phyloP scores from a whole-genome alignment of 2,113 vertebrate species.

The Thinocorus orbignyianus region DNA sequence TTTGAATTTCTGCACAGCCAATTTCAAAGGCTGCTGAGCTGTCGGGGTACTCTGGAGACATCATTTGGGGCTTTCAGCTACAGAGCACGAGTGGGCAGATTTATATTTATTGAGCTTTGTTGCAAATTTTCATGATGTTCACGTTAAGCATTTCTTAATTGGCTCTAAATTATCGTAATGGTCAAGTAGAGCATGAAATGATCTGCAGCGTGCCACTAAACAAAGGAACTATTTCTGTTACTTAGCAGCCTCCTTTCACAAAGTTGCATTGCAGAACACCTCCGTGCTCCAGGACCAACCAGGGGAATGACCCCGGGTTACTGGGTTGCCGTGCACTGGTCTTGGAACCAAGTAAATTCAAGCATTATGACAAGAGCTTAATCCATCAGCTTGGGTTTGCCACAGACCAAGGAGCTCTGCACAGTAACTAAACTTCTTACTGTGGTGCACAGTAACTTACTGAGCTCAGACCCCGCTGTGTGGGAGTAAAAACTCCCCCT shows the following conservation, averaged over 20 bases:
- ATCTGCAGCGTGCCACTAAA: not conserved
- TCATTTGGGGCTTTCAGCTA: not conserved
- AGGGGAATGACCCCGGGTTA: not conserved
- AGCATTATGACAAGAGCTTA: not conserved
- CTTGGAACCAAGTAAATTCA: fast-evolving
- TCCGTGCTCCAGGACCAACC: not conserved
- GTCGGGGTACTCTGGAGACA: not conserved
- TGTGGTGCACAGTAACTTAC: not conserved
- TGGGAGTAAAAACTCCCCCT: not conserved
- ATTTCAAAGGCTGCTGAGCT: not conserved
- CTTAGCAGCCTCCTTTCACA: not conserved
- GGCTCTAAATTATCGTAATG: not conserved
- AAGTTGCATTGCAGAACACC: not conserved
- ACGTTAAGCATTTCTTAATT: conserved; percentile 19
- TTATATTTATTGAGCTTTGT: not conserved
- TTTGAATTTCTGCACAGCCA: not conserved
- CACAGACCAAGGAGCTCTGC: not conserved
- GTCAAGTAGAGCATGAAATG: not conserved
- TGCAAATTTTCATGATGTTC: not conserved
- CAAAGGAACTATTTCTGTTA: not conserved
- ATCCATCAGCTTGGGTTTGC: not conserved
- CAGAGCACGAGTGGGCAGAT: not conserved
- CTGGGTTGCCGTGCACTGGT: not conserved
- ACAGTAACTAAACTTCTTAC: not conserved
- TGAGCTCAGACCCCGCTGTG: not conserved